These are phyloP conservation scores for Nephrotoma guestfalica DNA, from an alignment of 2,888 invertebrate species.

Conservation along the genomic window DNA sequence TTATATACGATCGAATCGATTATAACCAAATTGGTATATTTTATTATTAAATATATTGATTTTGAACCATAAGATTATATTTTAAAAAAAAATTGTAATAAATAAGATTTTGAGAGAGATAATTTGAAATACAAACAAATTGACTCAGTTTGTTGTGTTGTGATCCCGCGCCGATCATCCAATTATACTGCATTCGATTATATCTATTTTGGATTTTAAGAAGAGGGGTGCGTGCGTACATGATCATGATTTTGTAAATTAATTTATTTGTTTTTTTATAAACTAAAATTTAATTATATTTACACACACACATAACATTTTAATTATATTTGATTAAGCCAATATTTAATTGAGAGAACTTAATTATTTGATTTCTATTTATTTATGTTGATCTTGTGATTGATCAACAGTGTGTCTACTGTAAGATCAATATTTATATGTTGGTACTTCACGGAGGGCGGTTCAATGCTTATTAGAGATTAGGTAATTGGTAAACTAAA, in stretches of 20 bases:
- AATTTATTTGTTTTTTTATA: not conserved
- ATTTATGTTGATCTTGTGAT: not conserved
- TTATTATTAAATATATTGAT: not conserved
- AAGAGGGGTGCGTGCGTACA: not conserved
- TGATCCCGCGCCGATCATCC: not conserved
- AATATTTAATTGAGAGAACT: not conserved
- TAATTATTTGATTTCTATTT: not conserved
- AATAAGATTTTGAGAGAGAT: not conserved
- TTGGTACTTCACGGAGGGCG: not conserved
- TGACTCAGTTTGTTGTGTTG: not conserved
- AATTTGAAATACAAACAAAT: not conserved
- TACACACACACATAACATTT: not conserved
- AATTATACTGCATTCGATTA: not conserved
- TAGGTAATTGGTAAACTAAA: not conserved
- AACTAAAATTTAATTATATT: not conserved
- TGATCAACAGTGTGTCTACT: not conserved
- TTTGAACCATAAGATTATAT: not conserved
- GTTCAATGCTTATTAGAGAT: not conserved
- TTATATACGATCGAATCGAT: not conserved
- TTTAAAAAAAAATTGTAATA: not conserved
- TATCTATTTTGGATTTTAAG: not conserved
- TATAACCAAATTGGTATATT: not conserved
- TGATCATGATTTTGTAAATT: not conserved
- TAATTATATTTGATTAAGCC: not conserved
- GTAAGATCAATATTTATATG: not conserved